Evolutionary conservation across 2,113 vertebrate species (phyloP), one percentile per base, ranked within the genome.

Genomic region (Sapayoa aenigma): DNA sequence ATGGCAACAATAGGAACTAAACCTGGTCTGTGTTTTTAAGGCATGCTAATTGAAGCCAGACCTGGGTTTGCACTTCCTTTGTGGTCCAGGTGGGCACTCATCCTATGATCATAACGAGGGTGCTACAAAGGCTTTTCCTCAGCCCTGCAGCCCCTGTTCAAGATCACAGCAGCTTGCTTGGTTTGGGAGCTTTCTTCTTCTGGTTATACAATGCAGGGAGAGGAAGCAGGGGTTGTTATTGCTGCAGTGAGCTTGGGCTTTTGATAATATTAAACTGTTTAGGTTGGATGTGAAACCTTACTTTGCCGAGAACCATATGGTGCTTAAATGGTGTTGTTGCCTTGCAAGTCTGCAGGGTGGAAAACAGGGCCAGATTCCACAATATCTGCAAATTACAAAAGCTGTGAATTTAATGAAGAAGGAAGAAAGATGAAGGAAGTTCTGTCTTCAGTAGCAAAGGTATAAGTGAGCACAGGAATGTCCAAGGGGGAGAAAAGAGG

Each of bases 271-370:
- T 92, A 93, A 96, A 92, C 87, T 98, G 93, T 98, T 98, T 97
- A 96, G 91, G 74, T 97, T 98, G 97, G 97, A 97, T 91, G 88
- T 68, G 89, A 95, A 96, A 89, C 91, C 91, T 91, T 91, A 94
- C 95, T 97, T 96, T 97, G 95, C 96, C 25, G 69, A 96, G 97
- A 98, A 97, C 93, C 98, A 98, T 95, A 97, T 97, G 95, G 96
- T 96, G 71, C 93, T 93, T 95, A 96, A 95, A 96, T 5, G 87
- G 77, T 94, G 87, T 66, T 93, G 81, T 41, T 94, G 91, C 87
- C 87, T 96, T 90, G 89, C 84, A 87, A 95, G 94, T 86, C 84
- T 92, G 79, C 69, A 92, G 89, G 75, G 79, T 74, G 71, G 91
- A 92, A 94, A 87, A 73, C 62, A 72, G 69, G 76, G 83, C 95